A percentile compares a stretch with the other conserved stretches of the same genome.
phyloP scores from a whole-genome alignment of 2,113 vertebrate genomes.

The Pipa parva region DNA sequence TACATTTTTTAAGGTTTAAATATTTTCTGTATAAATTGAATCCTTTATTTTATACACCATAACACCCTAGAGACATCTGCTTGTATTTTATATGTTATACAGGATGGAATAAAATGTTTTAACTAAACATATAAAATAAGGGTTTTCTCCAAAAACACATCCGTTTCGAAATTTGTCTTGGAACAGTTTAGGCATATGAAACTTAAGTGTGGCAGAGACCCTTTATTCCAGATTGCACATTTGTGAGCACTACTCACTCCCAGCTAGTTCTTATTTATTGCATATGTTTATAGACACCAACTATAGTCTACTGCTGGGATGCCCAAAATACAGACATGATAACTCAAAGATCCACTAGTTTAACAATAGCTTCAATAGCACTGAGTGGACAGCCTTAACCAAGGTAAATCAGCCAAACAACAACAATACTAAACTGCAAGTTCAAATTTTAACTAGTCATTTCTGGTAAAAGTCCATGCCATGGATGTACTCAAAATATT shows the following conservation, averaged over 20 bases:
- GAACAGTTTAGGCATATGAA: slow-evolving; percentile 35
- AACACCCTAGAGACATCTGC: slow-evolving; percentile 31
- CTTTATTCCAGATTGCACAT: slow-evolving; percentile 19
- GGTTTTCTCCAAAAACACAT: slow-evolving; percentile 38
- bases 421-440: too few relatives aligned
- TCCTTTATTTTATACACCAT: slow-evolving; percentile 23
- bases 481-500: too few relatives aligned
- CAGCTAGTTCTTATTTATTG: slow-evolving; percentile 2
- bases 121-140: slow-evolving; percentile 41
- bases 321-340: too few relatives aligned
- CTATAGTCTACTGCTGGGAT: too few relatives aligned
- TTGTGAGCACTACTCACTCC: slow-evolving; percentile 6
- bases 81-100: slow-evolving; percentile 40
- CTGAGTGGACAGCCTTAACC: too few relatives aligned
- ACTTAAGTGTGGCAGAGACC: slow-evolving; percentile 22
- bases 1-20: slow-evolving; percentile 18
- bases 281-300: background rate
- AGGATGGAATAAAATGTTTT: slow-evolving; percentile 38
- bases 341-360: too few relatives aligned
- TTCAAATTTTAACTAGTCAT: too few relatives aligned
- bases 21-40: slow-evolving; percentile 17
- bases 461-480: too few relatives aligned
- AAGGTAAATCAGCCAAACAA: too few relatives aligned
- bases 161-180: slow-evolving; percentile 39
- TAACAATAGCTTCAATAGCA: too few relatives aligned